Percentiles rank a stretch among this genome's conserved stretches.
Evolutionary conservation across 2,113 vertebrate species (phyloP).

Genomic region (Megaleporinus macrocephalus): DNA sequence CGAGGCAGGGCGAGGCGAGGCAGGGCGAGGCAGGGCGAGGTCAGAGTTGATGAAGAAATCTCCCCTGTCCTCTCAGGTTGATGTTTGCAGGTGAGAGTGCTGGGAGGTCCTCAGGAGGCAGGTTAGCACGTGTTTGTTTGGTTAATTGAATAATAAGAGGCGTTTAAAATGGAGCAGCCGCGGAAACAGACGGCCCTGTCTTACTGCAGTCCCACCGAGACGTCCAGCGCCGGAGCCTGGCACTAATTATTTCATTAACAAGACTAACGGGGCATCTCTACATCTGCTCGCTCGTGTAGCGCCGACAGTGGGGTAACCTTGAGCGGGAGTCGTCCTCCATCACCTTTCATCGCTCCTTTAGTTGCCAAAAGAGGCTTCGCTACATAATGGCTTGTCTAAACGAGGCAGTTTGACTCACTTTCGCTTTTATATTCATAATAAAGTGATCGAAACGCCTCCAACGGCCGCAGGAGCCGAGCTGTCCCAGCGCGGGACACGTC

Average conservation of each 20-base stretch:
- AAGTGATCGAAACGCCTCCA: neutral
- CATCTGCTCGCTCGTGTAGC: slow-evolving; percentile 71
- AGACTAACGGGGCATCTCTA: slow-evolving; percentile 71
- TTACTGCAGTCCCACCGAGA: slow-evolving; percentile 65
- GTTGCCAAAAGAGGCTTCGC: slow-evolving; percentile 15
- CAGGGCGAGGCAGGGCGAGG: too few species aligned
- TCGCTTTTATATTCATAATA: neutral
- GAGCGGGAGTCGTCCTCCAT: slow-evolving; percentile 62
- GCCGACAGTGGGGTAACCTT: slow-evolving; percentile 74
- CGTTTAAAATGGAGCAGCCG: slow-evolving; percentile 68
- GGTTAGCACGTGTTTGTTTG: slow-evolving; percentile 65
- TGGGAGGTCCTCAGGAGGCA: slow-evolving; percentile 53
- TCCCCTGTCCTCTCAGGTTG: slow-evolving; percentile 48
- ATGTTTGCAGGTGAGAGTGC: slow-evolving; percentile 40
- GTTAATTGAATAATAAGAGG: slow-evolving; percentile 73
- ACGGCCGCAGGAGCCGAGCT: neutral
- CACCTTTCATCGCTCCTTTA: slow-evolving; percentile 54
- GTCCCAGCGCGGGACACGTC: neutral
- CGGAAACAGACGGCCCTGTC: slow-evolving; percentile 71
- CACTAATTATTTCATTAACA: slow-evolving; percentile 79
- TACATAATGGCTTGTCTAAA: slow-evolving; percentile 4
- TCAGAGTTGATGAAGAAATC: slow-evolving; percentile 35
- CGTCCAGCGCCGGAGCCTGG: slow-evolving; percentile 65
- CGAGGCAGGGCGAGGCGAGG: too few species aligned
- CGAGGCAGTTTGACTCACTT: neutral